Percentiles rank a stretch among this genome's conserved stretches.
These are phyloP conservation scores for Metacarcinus magister DNA, from an alignment of 2,888 invertebrate species.

Conservation along the genomic window DNA sequence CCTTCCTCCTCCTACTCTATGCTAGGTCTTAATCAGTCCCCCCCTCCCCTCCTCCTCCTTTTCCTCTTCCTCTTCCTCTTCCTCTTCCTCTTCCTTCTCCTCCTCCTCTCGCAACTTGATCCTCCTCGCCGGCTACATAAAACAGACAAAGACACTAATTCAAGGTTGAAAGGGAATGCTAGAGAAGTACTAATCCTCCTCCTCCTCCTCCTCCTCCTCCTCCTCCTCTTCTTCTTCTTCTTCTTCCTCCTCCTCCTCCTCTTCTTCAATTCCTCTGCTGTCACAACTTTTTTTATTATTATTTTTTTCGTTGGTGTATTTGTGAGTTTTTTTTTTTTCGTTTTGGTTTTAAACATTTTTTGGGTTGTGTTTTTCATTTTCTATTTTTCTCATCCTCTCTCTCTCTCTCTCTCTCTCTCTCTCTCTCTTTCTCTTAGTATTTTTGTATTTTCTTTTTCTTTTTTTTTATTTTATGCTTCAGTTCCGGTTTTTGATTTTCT, in stretches of 20 bases:
- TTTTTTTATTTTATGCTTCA: not conserved
- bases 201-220: constrained; percentile 27
- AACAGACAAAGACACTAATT: constrained; percentile 63
- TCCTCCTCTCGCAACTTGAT: not conserved
- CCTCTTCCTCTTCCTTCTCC: not conserved
- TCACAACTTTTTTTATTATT: not conserved
- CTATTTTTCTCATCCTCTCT: not conserved
- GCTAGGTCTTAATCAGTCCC: not conserved
- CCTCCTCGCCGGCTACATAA: constrained; percentile 42
- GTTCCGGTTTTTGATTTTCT: no score
- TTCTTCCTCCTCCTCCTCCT: not conserved
- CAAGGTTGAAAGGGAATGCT: constrained; percentile 49
- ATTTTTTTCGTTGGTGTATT: not conserved
- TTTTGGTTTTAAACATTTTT: not conserved
- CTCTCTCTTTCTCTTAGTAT: not conserved
- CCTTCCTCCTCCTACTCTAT: not conserved
- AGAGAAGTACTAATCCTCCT: constrained; percentile 6
- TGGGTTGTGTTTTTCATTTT: not conserved
- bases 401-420: not conserved
- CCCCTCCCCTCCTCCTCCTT: no score
- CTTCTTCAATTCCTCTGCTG: not conserved
- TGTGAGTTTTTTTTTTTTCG: not conserved
- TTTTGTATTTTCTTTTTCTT: not conserved
- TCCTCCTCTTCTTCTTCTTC: not conserved
- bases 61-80: not conserved